Base-by-base conservation (phyloP, 30 jellyfish, hydroid and myxozoan species). In the Clytia hemisphaerica region DNA sequence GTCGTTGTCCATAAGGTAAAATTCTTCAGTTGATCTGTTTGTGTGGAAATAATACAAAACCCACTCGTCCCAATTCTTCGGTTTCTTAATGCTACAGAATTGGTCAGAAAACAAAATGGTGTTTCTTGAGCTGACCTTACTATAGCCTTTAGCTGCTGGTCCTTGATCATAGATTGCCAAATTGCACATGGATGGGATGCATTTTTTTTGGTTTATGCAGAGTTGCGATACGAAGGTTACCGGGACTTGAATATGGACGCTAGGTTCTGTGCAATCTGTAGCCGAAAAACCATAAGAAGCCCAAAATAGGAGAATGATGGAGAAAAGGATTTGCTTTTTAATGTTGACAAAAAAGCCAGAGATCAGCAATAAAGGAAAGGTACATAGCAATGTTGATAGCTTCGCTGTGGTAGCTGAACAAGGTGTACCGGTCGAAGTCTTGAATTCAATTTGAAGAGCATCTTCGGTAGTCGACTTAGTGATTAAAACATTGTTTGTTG, bases 1-100 rank as follows among this genome's bases (percentile, higher is more conserved):
- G 30, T 57, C 70, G 70, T 21, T 22, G 16, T 57, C 70, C 30
- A 22, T 26, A 57, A 57, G 30, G 35, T 57, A 57, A 28, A 57
- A 57, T n/a, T 57, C 70, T 4, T 57, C 70, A 31, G 44, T 0
- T n/a, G 37, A n/a, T 25, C 35, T 28, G 12, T 28, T 16, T n/a
- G 0, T 6, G 42, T 57, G 19, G 16, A 57, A 57, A 28, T 33
- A 31, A 57, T 57, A 57, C 30, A 4, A 22, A 22, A 21, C 16
- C 70, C 70, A 57, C 30, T 57, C 70, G 30, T 57, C 35, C 70
- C 70, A 57, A 5, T 45, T 6, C 15, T 25, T 26, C 25, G 70
- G 70, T 57, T 57, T 57, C 30, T 45, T 28, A 45, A 57, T 30
- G 15, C 4, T 57, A 45, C 70, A 57, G 6, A 57, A 57, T 38